Conservation (phyloP, 2,797 vertebrate genomes). For the Eurystomus glaucurus region DNA sequence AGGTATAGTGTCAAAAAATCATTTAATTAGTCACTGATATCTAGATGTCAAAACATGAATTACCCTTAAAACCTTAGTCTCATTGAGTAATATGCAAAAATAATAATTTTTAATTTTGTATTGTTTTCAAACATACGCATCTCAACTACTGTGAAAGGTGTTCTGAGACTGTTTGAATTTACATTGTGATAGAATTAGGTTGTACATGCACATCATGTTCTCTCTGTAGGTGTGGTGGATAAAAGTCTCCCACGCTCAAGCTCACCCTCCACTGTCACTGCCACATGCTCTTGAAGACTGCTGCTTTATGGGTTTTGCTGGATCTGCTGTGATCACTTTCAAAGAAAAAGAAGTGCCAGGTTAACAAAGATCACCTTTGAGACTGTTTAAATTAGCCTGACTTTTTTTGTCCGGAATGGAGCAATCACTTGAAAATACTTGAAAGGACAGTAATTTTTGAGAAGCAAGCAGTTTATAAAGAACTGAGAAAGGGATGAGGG, state of each 20-base stretch:
- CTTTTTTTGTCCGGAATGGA: neutral
- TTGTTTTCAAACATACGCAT: neutral
- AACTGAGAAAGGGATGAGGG: neutral
- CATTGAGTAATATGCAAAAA: neutral
- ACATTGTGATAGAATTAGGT: neutral
- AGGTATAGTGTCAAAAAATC: neutral
- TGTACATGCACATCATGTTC: neutral
- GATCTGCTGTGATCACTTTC: neutral
- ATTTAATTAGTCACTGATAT: neutral
- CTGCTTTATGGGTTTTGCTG: neutral
- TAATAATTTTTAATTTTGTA: neutral
- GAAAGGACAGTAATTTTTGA: neutral
- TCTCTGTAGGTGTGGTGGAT: neutral
- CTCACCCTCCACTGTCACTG: neutral
- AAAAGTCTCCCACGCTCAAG: neutral
- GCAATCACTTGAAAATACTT: neutral
- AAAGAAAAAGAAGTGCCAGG: neutral
- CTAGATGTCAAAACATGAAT: neutral
- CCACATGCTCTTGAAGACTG: neutral
- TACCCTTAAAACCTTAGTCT: neutral
- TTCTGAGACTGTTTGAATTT: neutral
- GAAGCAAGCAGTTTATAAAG: neutral
- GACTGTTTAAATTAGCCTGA: neutral
- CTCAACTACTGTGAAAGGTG: neutral
- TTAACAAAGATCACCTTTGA: neutral